Evolutionary conservation across 2,888 invertebrate genomes (phyloP).

Genomic region (Aspidapion aeneum): DNA sequence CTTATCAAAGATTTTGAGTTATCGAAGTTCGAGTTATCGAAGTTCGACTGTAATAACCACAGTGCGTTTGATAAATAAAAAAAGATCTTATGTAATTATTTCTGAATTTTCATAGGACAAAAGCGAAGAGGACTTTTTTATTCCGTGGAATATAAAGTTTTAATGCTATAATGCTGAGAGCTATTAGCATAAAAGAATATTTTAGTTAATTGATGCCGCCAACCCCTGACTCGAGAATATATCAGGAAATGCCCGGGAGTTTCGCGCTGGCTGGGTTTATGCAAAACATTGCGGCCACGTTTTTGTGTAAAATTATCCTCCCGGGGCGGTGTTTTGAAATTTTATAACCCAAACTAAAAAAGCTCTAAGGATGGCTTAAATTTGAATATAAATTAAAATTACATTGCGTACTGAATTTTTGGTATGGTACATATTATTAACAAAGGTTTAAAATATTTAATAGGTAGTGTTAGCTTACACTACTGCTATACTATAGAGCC

Average conservation of each 20-base stretch:
- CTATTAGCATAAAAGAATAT: slow-evolving; percentile 50
- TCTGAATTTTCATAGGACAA: slow-evolving; percentile 51
- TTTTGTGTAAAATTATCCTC: slow-evolving; percentile 39
- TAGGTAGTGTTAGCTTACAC: too few relatives aligned
- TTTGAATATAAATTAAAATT: background rate
- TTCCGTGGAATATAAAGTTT: slow-evolving; percentile 48
- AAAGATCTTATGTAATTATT: too few relatives aligned
- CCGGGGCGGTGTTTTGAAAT: slow-evolving; percentile 30
- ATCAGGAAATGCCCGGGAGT: slow-evolving; percentile 39
- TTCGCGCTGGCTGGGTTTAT: background rate
- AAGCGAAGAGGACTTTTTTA: slow-evolving; percentile 51
- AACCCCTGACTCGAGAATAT: slow-evolving; percentile 35
- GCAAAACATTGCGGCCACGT: slow-evolving; percentile 18
- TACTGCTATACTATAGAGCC: too few relatives aligned
- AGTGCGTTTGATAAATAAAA: too few relatives aligned
- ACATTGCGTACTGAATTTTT: too few relatives aligned
- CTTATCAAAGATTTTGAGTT: too few relatives aligned
- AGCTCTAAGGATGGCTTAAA: background rate
- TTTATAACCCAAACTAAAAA: slow-evolving; percentile 5
- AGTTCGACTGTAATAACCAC: too few relatives aligned
- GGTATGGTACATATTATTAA: too few relatives aligned
- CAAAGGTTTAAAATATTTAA: too few relatives aligned
- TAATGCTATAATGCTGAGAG: slow-evolving; percentile 47
- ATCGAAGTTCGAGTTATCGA: too few relatives aligned
- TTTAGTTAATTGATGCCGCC: slow-evolving; percentile 46